phyloP scores from a whole-genome alignment of 2,797 vertebrate genomes.

The Peromyscus attwateri region DNA sequence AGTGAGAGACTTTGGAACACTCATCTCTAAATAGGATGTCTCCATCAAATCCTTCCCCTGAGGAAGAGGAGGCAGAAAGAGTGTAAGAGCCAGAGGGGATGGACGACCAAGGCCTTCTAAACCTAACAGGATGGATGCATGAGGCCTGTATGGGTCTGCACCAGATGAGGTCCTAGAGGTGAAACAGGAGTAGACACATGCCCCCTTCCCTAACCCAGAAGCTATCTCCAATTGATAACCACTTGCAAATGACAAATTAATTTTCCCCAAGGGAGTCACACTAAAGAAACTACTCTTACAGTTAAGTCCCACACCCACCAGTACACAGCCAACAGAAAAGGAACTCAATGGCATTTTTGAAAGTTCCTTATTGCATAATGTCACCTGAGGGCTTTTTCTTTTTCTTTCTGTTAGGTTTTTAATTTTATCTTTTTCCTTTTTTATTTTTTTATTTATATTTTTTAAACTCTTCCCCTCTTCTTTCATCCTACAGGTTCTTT shows the following conservation, averaged over 20 bases:
- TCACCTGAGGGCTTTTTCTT: not conserved
- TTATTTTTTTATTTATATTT: not conserved
- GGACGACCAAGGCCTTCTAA: not conserved
- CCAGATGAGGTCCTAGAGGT: not conserved
- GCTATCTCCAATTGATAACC: not conserved
- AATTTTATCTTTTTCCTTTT: not conserved
- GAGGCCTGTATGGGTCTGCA: not conserved
- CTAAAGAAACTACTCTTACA: not conserved
- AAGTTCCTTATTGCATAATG: not conserved
- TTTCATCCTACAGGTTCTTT: not conserved
- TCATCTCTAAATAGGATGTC: not conserved
- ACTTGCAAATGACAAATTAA: not conserved
- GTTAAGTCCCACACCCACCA: rapidly evolving
- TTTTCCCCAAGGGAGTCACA: not conserved
- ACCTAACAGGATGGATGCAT: not conserved
- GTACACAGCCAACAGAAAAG: not conserved
- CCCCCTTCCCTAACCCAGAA: not conserved
- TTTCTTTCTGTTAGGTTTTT: not conserved
- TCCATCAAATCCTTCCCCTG: not conserved
- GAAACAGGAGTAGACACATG: not conserved
- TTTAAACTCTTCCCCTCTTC: not conserved
- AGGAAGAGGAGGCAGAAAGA: not conserved
- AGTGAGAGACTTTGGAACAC: not conserved
- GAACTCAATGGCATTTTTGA: not conserved
- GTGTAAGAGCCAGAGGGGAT: not conserved